Base-by-base conservation (phyloP, 1,140 invertebrate genomes). In the Phocides pigmalion region DNA sequence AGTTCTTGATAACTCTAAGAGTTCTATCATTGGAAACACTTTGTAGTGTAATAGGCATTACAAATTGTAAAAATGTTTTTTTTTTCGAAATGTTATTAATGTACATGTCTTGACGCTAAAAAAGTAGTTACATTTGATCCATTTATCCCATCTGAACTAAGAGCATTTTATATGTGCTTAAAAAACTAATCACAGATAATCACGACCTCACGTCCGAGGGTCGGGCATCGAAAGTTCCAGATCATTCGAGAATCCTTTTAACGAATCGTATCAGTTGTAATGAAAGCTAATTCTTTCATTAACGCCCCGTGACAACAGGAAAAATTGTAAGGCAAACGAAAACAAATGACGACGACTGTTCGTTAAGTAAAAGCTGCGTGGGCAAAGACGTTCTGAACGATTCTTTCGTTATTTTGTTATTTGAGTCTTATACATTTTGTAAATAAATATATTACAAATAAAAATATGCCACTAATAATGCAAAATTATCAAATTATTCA, bases 271-370 rank as follows among this genome's bases (percentile, higher is more conserved):
- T 89, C 79, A 82, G 70, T 79, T 81, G 87, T 91, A 89, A 91
- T 90, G 87, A 90, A 91, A 86, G 86, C 87, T 90, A 91, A 91
- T 91, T 91, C 89, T 88, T 90, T 91, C 89, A 91, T 91, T 91
- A 91, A 80, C 79, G 82, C 68, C 71, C 72, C 78, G 89, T 89
- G 87, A 89, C 84, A 89, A 87, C 80, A 79, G 83, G 79, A 83
- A 86, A 82, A 84, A 90, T 77, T 82, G 80, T 85, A 76, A 79
- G 68, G 63, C 73, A 87, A 85, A 84, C 79, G 81, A 87, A 83
- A 86, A 90, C 75, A 78, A 85, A 89, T 79, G 82, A 66, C 62
- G 28, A 61, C 49, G 25, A 61, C 12, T 61, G 41, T 61, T 46
- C 28, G 58, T 53, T 51, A 51, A 51, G 49, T 51, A 35, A 32